These are phyloP conservation scores for Phalacrocorax aristotelis DNA, from an alignment of 2,113 vertebrate genomes.

Conservation along the genomic window DNA sequence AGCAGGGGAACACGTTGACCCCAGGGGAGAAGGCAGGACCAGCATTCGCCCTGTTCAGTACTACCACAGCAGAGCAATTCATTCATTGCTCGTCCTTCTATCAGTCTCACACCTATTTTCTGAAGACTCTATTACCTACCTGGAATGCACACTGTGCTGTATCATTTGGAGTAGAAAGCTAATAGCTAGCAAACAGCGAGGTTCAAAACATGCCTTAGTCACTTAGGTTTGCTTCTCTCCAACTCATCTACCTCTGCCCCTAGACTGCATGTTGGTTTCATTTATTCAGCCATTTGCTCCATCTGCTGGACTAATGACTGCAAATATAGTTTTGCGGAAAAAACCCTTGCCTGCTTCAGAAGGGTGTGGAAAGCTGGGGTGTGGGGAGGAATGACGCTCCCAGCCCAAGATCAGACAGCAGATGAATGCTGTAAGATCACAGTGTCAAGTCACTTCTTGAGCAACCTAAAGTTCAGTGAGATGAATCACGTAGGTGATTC, in stretches of 20 bases:
- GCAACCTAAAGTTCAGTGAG: neutral
- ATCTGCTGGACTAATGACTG: conserved; percentile 49
- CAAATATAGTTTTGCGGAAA: neutral
- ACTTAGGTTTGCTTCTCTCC: neutral
- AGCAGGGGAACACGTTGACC: neutral
- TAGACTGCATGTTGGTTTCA: neutral
- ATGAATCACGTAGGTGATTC: neutral
- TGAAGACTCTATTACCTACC: neutral
- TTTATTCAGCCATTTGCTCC: conserved; percentile 57
- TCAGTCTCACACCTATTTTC: neutral
- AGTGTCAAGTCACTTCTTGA: neutral
- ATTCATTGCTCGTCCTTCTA: neutral
- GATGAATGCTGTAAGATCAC: neutral
- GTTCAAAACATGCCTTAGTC: neutral
- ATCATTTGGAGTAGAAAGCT: neutral
- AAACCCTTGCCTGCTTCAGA: neutral
- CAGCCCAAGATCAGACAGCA: neutral
- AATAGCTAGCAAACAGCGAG: neutral
- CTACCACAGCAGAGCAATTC: neutral
- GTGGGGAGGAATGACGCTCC: neutral
- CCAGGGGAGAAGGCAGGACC: neutral
- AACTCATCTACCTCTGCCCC: neutral
- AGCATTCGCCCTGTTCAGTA: neutral
- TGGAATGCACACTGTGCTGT: neutral
- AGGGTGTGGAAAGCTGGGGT: rapidly evolving